Conservation (phyloP, 2,888 invertebrate species). For the Piscicola geometra region DNA sequence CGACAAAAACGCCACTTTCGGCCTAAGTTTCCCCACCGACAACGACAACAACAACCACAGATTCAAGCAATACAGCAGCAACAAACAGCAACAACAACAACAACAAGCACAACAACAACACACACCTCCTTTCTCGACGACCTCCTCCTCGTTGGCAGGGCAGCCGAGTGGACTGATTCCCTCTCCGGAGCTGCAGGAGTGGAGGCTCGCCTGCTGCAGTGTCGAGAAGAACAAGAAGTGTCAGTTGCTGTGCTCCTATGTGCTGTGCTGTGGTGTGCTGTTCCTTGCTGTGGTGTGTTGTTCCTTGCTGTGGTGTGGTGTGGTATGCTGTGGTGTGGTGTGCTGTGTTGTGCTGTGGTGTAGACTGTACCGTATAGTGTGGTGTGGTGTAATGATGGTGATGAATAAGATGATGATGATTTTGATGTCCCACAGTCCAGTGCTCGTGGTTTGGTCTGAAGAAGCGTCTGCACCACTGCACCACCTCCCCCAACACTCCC, state of each 20-base stretch:
- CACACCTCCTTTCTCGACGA: slow-evolving; percentile 14
- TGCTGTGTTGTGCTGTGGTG: neutral
- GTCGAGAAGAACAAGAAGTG: slow-evolving; percentile 92
- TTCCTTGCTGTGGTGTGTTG: too few relatives aligned
- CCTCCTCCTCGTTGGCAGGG: slow-evolving; percentile 22
- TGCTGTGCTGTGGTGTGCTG: too few relatives aligned
- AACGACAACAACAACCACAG: neutral
- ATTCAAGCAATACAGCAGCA: neutral
- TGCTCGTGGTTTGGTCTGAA: slow-evolving; percentile 98
- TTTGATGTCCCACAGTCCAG: slow-evolving; percentile 72
- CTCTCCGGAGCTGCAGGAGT: slow-evolving; percentile 95
- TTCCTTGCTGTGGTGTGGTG: too few relatives aligned
- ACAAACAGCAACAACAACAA: slow-evolving; percentile 1
- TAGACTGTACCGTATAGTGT: neutral
- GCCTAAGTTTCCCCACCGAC: neutral
- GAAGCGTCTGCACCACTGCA: slow-evolving; percentile 83
- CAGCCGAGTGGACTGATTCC: slow-evolving; percentile 93
- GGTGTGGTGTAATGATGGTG: neutral
- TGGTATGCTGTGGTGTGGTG: neutral
- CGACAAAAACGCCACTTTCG: neutral
- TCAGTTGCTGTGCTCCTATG: slow-evolving; percentile 60
- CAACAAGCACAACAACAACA: neutral
- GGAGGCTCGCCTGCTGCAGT: slow-evolving; percentile 90
- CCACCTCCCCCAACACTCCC: slow-evolving; percentile 64
- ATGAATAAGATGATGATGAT: neutral